Conservation (phyloP, 2,113 vertebrate genomes). For the Geococcyx californianus region DNA sequence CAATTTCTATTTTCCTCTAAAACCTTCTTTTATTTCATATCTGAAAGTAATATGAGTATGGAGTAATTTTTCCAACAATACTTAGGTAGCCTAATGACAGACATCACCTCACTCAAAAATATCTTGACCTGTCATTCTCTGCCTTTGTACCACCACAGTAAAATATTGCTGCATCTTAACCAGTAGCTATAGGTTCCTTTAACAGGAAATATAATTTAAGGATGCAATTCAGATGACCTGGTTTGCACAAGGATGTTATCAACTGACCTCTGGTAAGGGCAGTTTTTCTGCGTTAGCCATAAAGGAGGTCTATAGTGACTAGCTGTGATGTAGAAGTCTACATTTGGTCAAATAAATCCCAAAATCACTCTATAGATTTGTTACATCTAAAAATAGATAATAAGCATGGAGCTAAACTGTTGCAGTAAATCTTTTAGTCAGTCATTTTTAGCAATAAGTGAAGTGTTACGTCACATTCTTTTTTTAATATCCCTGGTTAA, state of each 20-base stretch:
- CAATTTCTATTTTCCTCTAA: not conserved
- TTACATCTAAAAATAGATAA: not conserved
- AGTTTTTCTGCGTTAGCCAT: not conserved
- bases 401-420: not conserved
- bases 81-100: not conserved
- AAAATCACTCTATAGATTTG: not conserved
- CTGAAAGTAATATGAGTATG: too few relatives aligned
- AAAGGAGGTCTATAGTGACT: not conserved
- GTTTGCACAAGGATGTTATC: not conserved
- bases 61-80: not conserved
- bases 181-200: not conserved
- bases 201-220: not conserved
- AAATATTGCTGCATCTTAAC: not conserved
- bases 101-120: not conserved
- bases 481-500: not conserved
- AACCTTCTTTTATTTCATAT: not conserved
- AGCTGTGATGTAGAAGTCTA: not conserved
- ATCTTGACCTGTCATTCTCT: not conserved
- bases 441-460: not conserved
- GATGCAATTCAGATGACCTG: not conserved
- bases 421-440: not conserved
- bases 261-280: not conserved
- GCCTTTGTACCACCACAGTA: not conserved
- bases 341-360: accelerated
- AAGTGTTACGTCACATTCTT: not conserved